Evolutionary conservation across 2,113 vertebrate species (phyloP), one percentile per base, ranked within the genome.

Genomic region (Phoxinus phoxinus): DNA sequence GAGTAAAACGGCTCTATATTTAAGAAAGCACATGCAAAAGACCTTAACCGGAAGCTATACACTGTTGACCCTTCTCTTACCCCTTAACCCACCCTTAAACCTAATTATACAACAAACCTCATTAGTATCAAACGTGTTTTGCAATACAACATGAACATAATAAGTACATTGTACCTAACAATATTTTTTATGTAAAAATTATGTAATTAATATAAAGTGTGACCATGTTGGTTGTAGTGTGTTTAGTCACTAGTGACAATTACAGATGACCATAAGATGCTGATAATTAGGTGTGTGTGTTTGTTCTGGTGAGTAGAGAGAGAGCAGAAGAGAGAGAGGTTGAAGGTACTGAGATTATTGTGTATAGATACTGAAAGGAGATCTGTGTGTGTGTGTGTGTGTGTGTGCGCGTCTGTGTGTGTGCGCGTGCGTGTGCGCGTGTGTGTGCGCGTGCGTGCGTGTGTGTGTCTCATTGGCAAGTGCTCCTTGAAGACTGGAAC

Each of bases 401-500:
- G 56, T 48, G 12, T 48, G 46, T 48, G 46, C 12, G 44, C 4
- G 46, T 48, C 2, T 48, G 46, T 48, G 46, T 13, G 3, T 59
- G 61, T 53, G 25, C 35, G 37, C 46, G 53, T 75, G 51, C 48
- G 82, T 56, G 30, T 85, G 74, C 69, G 84, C 69, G 73, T 77
- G 59, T 84, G 82, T 74, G 71, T 61, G 59, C 32, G 53, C 13
- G 69, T 46, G 35, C 46, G 82, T 53, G 8, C 61, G 71, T 84
- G 41, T 84, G 56, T 65, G 25, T 77, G 58, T 35, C 6, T 44
- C 35, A 73, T 37, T 73, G 78, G 73, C 61, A 19, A 37, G 83
- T 75, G 85, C 79, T 86, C 37, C 72, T 80, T 41, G 71, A 71
- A 85, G 56, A 81, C 59, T 67, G 78, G 69, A 75, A 86, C 87